Percentiles rank a stretch among this genome's conserved stretches.
phyloP scores from a whole-genome alignment of 1,140 invertebrate species.

The Chymomyza costata region DNA sequence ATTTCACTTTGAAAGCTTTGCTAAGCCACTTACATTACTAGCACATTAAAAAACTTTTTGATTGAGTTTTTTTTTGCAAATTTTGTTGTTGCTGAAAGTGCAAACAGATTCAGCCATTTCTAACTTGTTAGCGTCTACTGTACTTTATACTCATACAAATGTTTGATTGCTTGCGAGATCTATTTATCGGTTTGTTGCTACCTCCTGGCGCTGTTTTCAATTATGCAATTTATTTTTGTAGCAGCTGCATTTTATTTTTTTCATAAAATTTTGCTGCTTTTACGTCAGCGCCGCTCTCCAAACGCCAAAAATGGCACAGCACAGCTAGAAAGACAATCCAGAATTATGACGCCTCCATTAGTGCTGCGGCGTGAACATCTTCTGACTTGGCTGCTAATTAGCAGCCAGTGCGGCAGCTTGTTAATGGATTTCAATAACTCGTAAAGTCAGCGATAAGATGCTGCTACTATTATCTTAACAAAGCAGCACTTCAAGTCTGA shows the following conservation, averaged over 20 bases:
- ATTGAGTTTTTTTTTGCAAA: too few relatives aligned
- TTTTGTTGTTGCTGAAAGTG: too few relatives aligned
- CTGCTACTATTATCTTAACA: too few relatives aligned
- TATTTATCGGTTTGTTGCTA: background rate
- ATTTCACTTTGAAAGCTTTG: too few relatives aligned
- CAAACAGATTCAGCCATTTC: too few relatives aligned
- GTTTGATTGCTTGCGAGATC: background rate
- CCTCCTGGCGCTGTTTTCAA: background rate
- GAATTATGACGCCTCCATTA: slow-evolving; percentile 63
- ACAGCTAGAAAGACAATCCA: slow-evolving; percentile 14
- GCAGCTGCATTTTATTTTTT: slow-evolving; percentile 23
- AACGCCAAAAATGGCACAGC: slow-evolving; percentile 61
- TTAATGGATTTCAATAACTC: slow-evolving; percentile 54
- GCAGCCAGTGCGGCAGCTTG: slow-evolving; percentile 20
- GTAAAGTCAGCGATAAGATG: too few relatives aligned
- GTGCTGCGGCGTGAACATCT: slow-evolving; percentile 33
- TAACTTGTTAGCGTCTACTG: too few relatives aligned
- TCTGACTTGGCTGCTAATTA: slow-evolving; percentile 44
- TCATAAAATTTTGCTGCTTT: slow-evolving; percentile 43
- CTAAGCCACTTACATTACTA: too few relatives aligned
- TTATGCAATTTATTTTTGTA: slow-evolving; percentile 48
- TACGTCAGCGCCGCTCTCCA: too few relatives aligned
- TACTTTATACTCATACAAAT: slow-evolving; percentile 6
- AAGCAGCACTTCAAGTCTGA: too few relatives aligned
- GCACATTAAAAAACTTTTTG: too few relatives aligned